These are phyloP conservation scores for Drosophila tanythrix DNA, from an alignment of 2,888 invertebrate genomes.

Conservation along the genomic window DNA sequence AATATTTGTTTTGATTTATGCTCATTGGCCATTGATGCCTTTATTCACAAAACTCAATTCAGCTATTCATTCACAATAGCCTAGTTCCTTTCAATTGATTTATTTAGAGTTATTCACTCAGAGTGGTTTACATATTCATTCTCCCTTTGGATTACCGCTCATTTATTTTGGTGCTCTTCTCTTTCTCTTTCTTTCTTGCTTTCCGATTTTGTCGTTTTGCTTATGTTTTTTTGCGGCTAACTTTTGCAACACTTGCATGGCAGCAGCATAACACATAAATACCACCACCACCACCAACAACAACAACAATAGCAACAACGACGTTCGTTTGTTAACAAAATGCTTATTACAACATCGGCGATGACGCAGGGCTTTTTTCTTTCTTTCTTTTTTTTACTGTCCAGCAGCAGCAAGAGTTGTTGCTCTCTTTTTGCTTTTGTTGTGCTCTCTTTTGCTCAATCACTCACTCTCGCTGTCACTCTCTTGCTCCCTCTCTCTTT, in stretches of 20 bases:
- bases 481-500: slow-evolving; percentile 17
- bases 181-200: slow-evolving; percentile 23
- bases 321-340: slow-evolving; percentile 66
- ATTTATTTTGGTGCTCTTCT: slow-evolving; percentile 15
- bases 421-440: slow-evolving; percentile 15
- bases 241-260: slow-evolving; percentile 71
- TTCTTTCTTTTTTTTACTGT: slow-evolving; percentile 24
- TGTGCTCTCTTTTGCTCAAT: slow-evolving; percentile 8
- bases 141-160: slow-evolving; percentile 12
- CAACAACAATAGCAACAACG: slow-evolving; percentile 41
- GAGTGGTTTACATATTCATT: slow-evolving; percentile 8
- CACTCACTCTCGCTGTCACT: background rate
- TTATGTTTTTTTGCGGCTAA: slow-evolving; percentile 42
- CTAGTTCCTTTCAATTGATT: background rate
- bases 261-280: slow-evolving; percentile 47
- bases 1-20: background rate
- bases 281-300: slow-evolving; percentile 2
- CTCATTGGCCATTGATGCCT: background rate
- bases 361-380: slow-evolving; percentile 77
- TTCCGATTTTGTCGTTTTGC: slow-evolving; percentile 19
- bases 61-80: background rate
- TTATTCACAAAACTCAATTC: background rate
- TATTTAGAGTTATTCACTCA: slow-evolving; percentile 15
- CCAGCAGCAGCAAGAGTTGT: slow-evolving; percentile 2
- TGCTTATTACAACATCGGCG: slow-evolving; percentile 70